These are phyloP conservation scores for Elephantulus edwardii DNA, from an alignment of 2,113 vertebrate species.

Conservation along the genomic window DNA sequence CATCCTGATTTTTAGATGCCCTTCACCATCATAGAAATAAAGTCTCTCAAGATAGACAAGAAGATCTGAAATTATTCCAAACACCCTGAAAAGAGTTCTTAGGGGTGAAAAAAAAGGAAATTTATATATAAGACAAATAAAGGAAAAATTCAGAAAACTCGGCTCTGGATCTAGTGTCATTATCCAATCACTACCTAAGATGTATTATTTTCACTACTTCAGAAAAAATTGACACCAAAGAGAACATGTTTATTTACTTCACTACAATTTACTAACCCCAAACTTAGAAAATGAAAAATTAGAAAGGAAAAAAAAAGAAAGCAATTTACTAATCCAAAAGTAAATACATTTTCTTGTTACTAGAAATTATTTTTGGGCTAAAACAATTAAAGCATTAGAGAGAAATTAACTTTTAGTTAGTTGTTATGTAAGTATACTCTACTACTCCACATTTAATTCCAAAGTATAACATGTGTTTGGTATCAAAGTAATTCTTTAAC, in stretches of 20 bases:
- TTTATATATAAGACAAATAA: background rate
- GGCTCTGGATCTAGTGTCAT: slow-evolving; percentile 29
- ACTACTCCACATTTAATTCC: slow-evolving; percentile 65
- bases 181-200: slow-evolving; percentile 14
- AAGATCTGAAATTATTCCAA: slow-evolving; percentile 30
- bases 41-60: background rate
- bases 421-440: slow-evolving; percentile 32
- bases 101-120: slow-evolving; percentile 24
- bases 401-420: background rate
- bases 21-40: slow-evolving; percentile 39
- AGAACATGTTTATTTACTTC: slow-evolving; percentile 17
- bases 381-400: slow-evolving; percentile 14
- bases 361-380: slow-evolving; percentile 32
- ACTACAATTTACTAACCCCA: background rate
- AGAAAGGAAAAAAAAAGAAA: no score
- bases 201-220: slow-evolving; percentile 11
- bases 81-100: slow-evolving; percentile 41
- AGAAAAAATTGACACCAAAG: slow-evolving; percentile 21
- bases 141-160: slow-evolving; percentile 22
- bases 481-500: slow-evolving; percentile 52
- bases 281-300: no score
- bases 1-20: slow-evolving; percentile 11
- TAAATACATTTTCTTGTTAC: slow-evolving; percentile 34
- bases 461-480: slow-evolving; percentile 54
- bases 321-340: background rate